A percentile compares a stretch with the other conserved stretches of the same genome.
Evolutionary conservation across 92 coral and sea anemone species (phyloP).

Genomic region (Micromussa lordhowensis): DNA sequence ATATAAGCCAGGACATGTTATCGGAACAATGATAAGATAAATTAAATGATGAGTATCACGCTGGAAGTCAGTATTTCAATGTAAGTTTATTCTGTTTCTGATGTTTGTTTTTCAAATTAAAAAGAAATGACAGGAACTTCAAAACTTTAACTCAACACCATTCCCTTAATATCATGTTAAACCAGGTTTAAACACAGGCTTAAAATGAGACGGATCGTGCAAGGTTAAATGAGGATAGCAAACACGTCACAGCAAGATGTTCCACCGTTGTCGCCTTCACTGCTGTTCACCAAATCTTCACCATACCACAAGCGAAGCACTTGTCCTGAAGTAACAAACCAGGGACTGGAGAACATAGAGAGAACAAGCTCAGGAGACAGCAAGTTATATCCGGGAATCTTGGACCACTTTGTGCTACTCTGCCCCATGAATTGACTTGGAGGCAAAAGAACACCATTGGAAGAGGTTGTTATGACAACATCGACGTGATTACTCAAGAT

Average conservation of each 20-base stretch:
- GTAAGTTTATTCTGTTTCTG: not conserved
- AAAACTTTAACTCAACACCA: not conserved
- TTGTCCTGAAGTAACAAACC: not conserved
- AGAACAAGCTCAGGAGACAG: constrained; percentile 18
- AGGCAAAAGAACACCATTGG: not conserved
- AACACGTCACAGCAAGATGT: not conserved
- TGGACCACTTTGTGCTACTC: not conserved
- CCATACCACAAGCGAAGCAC: constrained; percentile 20
- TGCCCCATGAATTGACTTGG: not conserved
- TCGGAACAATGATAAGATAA: too few relatives aligned
- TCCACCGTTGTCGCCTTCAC: constrained; percentile 21
- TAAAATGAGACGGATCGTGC: not conserved
- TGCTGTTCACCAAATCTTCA: not conserved
- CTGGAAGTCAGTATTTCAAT: too few relatives aligned
- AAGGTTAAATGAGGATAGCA: not conserved
- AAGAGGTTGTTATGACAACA: not conserved
- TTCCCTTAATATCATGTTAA: not conserved
- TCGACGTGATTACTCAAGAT: not conserved
- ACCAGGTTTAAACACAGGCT: not conserved
- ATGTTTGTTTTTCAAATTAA: not conserved
- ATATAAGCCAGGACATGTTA: too few relatives aligned
- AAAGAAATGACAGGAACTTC: too few relatives aligned
- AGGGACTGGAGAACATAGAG: constrained; percentile 6
- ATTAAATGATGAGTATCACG: too few relatives aligned
- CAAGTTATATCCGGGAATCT: not conserved